Base-by-base conservation (phyloP, 2,888 invertebrate genomes). In the Epinotia ramella region DNA sequence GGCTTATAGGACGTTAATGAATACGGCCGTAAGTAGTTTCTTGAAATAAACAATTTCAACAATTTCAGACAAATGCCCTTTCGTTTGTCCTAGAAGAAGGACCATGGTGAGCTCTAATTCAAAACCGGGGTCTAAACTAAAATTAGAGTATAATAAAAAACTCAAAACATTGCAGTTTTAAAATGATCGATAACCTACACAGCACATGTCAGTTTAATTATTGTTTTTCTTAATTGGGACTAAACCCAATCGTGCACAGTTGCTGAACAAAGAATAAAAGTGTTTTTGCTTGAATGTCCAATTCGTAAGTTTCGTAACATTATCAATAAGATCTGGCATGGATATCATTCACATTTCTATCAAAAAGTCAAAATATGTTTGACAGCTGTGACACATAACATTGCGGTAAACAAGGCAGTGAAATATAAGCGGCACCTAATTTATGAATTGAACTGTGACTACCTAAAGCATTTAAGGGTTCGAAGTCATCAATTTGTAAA, bases 401-500 rank as follows among this genome's bases (percentile, higher is more conserved):
- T 56, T 60, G 0, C 1, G 76, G 71, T 20, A 72, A 63, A 56
- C 76, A 76, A 63, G 76, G 76, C 2, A 76, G n/a, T 63, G 72
- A 76, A 49, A 76, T 33, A 18, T 72, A 76, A 1, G 75, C 70
- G 3, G 75, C 75, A 0, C 75, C 75, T 59, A 75, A 3, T 63
- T 71, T 73, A 57, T 77, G 77, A 33, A 77, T 68, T 3, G 20
- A n/a, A 40, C 73, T 71, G 59, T 77, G 77, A 64, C 77, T 77
- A 40, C 77, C 77, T 18, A 77, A 68, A 44, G 77, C 64, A 24
- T 77, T 77, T 18, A 74, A 20, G 16, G 77, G 71, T 20, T 77
- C 77, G 40, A 74, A 77, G 46, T 77, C 77, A 62, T 70, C 69
- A 16, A 69, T 16, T 70, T 70, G 70, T 70, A 70, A 70, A 53